phyloP scores from a whole-genome alignment of 1,140 invertebrate genomes.

The Drosophila micromelanica region DNA sequence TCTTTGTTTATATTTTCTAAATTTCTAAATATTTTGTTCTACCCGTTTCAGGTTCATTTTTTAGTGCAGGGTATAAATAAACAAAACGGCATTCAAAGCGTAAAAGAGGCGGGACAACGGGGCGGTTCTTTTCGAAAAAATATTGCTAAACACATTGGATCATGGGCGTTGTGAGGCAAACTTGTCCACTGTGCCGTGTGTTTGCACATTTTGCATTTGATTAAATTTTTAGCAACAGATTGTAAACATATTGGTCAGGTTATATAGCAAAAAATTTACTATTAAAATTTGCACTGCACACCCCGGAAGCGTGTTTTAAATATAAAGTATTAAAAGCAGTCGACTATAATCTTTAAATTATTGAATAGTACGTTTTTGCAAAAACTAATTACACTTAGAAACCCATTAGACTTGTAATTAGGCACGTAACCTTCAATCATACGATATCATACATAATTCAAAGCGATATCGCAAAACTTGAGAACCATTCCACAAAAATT shows the following conservation, averaged over 20 bases:
- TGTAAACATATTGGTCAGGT: slow-evolving; percentile 11
- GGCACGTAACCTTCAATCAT: slow-evolving; percentile 49
- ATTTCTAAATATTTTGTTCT: too few species aligned
- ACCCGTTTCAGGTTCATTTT: neutral
- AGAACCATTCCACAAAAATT: slow-evolving; percentile 28
- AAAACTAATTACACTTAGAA: slow-evolving; percentile 11
- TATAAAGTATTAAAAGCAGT: neutral
- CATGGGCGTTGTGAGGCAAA: slow-evolving; percentile 12
- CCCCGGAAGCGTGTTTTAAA: slow-evolving; percentile 3
- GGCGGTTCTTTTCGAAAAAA: slow-evolving; percentile 31
- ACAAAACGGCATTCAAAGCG: slow-evolving; percentile 27
- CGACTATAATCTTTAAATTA: neutral
- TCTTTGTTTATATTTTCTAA: too few species aligned
- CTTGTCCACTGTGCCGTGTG: slow-evolving; percentile 20
- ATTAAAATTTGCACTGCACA: neutral
- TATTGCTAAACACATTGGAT: slow-evolving; percentile 42
- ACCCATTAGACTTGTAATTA: slow-evolving; percentile 10
- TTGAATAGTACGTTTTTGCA: neutral
- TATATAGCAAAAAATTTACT: neutral
- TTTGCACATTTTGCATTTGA: slow-evolving; percentile 31
- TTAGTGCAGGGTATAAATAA: slow-evolving; percentile 29
- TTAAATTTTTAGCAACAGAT: slow-evolving; percentile 27
- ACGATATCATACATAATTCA: slow-evolving; percentile 66
- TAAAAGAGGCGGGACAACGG: slow-evolving; percentile 15
- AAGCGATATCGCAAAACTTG: slow-evolving; percentile 36